Evolutionary conservation across 2,888 invertebrate species (phyloP).

Genomic region (Steromphala cineraria): DNA sequence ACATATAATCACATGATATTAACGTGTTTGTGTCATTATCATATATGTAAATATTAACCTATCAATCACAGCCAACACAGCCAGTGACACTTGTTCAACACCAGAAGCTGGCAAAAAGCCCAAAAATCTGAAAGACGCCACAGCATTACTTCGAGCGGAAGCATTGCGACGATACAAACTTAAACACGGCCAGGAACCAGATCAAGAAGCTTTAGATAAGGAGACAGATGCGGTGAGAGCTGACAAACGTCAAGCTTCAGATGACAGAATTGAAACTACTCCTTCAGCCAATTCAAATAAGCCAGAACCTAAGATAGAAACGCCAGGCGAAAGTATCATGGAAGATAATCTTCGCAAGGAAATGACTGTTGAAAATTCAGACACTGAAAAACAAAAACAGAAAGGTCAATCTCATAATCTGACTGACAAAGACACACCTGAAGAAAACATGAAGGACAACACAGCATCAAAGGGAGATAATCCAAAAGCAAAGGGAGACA

Average conservation of each 20-base stretch:
- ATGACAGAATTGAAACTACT: not conserved
- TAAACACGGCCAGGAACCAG: slow-evolving; percentile 29
- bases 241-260: not conserved
- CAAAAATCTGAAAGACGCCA: slow-evolving; percentile 42
- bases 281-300: not conserved
- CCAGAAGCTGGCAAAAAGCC: slow-evolving; percentile 26
- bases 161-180: slow-evolving; percentile 43
- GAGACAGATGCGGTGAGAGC: not conserved
- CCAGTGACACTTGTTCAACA: not conserved
- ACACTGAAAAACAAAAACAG: slow-evolving; percentile 13
- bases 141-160: slow-evolving; percentile 44
- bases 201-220: not conserved
- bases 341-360: not conserved
- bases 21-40: too few relatives aligned
- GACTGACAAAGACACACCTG: too few relatives aligned
- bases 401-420: not conserved
- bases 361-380: not conserved
- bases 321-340: not conserved
- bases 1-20: too few relatives aligned
- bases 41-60: too few relatives aligned
- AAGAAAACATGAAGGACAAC: too few relatives aligned
- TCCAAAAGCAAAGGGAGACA: too few relatives aligned
- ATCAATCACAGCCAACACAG: not conserved
- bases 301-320: not conserved
- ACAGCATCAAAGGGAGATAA: too few relatives aligned